These are phyloP conservation scores for Chrysomela aeneicollis DNA, from an alignment of 2,888 invertebrate genomes.

Conservation along the genomic window DNA sequence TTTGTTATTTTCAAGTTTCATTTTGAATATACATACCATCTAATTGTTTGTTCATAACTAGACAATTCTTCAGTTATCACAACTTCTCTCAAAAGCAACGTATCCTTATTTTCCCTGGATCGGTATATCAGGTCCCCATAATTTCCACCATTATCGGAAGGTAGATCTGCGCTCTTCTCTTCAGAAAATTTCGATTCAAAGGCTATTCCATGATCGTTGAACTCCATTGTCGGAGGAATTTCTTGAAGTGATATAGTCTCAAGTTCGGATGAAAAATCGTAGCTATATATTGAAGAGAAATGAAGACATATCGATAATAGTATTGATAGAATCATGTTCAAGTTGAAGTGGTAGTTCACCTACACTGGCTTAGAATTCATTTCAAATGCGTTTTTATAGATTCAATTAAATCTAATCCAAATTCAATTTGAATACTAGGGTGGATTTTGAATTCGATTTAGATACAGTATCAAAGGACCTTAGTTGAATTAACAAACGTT, in stretches of 20 bases:
- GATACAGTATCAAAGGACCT: neutral
- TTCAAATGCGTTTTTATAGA: neutral
- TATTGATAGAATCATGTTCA: neutral
- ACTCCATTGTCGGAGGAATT: neutral
- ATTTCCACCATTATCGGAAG: conserved; percentile 45
- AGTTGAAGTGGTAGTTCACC: neutral
- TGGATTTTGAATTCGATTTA: neutral
- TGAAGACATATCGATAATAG: neutral
- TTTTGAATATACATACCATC: conserved; percentile 48
- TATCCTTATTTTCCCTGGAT: conserved; percentile 41
- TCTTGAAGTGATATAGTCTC: neutral
- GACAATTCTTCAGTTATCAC: conserved; percentile 40
- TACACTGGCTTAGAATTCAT: neutral
- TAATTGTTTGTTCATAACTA: conserved; percentile 41
- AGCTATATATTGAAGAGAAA: neutral
- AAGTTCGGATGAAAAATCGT: conserved; percentile 5
- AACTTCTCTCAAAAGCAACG: conserved; percentile 44
- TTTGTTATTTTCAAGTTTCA: too few relatives aligned
- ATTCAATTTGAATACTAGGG: neutral
- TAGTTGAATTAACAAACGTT: neutral
- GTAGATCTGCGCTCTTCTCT: conserved; percentile 17
- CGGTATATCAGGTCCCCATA: conserved; percentile 45
- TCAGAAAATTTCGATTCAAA: conserved; percentile 35
- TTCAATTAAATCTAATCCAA: neutral
- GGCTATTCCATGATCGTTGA: conserved; percentile 10